Percentiles rank a stretch among this genome's conserved stretches.
Conservation (phyloP, 2,888 invertebrate genomes). For the Amphimallon solstitiale region DNA sequence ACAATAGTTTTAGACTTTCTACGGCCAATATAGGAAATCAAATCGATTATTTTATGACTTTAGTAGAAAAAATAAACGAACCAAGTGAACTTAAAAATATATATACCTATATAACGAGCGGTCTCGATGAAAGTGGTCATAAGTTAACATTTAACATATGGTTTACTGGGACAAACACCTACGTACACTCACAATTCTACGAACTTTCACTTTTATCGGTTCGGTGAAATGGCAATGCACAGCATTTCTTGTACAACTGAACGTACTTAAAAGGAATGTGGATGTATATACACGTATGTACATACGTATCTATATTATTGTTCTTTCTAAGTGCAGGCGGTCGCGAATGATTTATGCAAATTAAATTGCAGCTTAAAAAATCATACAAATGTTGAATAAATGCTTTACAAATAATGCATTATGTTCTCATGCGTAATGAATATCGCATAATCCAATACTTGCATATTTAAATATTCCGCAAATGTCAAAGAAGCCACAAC, state of each 20-base stretch:
- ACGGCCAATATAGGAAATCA: slow-evolving; percentile 19
- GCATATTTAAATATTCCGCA: no score
- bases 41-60: slow-evolving; percentile 7
- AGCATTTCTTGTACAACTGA: slow-evolving; percentile 44
- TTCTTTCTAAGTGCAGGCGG: slow-evolving; percentile 14
- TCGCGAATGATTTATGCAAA: slow-evolving; percentile 15
- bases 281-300: no score
- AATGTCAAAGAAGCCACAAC: no score
- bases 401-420: no score
- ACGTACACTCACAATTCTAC: slow-evolving; percentile 43
- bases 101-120: slow-evolving; percentile 7
- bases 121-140: slow-evolving; percentile 40
- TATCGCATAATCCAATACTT: no score
- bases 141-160: slow-evolving; percentile 47
- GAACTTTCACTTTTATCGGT: slow-evolving; percentile 48
- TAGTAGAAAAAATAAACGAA: slow-evolving; percentile 2
- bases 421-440: no score
- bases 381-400: not conserved
- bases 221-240: slow-evolving; percentile 42
- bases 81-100: slow-evolving; percentile 11
- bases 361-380: not conserved
- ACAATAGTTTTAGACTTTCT: slow-evolving; percentile 17
- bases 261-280: slow-evolving; percentile 28
- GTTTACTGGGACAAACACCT: slow-evolving; percentile 44
- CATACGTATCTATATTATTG: slow-evolving; percentile 21